A percentile compares a stretch with the other conserved stretches of the same genome.
These are phyloP conservation scores for Iselma pallidipennis DNA, from an alignment of 2,888 invertebrate species.

Conservation along the genomic window DNA sequence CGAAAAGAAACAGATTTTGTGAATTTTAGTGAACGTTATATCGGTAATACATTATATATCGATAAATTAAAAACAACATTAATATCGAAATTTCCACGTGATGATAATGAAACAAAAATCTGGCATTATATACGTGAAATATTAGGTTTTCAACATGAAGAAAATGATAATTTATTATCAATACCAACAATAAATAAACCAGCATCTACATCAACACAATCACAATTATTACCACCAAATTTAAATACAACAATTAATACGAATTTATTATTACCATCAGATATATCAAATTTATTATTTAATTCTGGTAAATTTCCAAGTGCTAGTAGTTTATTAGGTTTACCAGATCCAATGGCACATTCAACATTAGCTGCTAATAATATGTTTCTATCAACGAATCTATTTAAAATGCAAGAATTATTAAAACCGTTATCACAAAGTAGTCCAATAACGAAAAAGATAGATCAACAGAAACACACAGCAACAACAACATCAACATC, in stretches of 20 bases:
- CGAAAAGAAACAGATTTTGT: slow-evolving; percentile 69
- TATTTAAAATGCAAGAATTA: slow-evolving; percentile 72
- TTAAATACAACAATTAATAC: slow-evolving; percentile 59
- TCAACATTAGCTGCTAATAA: slow-evolving; percentile 76
- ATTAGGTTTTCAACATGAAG: slow-evolving; percentile 73
- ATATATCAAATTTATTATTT: slow-evolving; percentile 70
- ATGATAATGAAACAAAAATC: slow-evolving; percentile 70
- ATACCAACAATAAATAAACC: slow-evolving; percentile 58
- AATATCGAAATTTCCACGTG: slow-evolving; percentile 80
- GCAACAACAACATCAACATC: no score
- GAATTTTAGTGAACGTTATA: slow-evolving; percentile 69
- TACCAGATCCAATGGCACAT: slow-evolving; percentile 78
- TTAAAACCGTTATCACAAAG: slow-evolving; percentile 65
- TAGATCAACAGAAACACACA: slow-evolving; percentile 30
- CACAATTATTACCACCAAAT: slow-evolving; percentile 39
- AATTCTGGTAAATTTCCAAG: slow-evolving; percentile 68
- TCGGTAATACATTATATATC: slow-evolving; percentile 72
- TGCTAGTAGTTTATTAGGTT: slow-evolving; percentile 64
- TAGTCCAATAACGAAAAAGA: slow-evolving; percentile 57
- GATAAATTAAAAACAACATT: slow-evolving; percentile 84
- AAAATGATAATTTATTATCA: slow-evolving; percentile 65
- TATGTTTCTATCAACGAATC: slow-evolving; percentile 72
- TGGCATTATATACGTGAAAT: slow-evolving; percentile 81
- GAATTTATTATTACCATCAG: slow-evolving; percentile 66
- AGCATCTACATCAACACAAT: not conserved